phyloP scores from a whole-genome alignment of 2,113 vertebrate genomes.

The Rostratula benghalensis region DNA sequence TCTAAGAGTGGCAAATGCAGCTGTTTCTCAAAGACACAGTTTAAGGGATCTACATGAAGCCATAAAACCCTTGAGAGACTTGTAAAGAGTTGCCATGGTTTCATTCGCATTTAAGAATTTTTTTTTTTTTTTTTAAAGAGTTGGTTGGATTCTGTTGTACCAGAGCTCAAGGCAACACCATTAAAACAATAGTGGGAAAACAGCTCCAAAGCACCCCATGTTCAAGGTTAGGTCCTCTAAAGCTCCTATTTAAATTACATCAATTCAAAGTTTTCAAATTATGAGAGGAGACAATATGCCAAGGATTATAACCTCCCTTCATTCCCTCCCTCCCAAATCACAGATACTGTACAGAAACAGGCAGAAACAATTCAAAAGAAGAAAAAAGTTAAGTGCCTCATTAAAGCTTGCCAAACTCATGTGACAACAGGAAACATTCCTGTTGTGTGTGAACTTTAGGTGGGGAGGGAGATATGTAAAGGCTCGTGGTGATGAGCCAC shows the following conservation, averaged over 20 bases:
- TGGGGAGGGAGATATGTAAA: neutral
- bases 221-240: neutral
- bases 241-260: neutral
- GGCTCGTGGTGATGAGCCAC: neutral
- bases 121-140: neutral
- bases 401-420: neutral
- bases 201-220: neutral
- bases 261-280: neutral
- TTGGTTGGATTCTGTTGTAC: neutral
- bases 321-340: neutral
- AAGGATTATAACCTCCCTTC: neutral
- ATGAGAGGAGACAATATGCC: neutral
- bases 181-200: constrained; percentile 26
- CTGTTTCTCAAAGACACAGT: constrained; percentile 22
- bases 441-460: neutral
- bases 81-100: constrained; percentile 30
- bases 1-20: constrained; percentile 48
- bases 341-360: neutral
- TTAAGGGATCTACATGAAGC: constrained; percentile 30
- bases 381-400: neutral
- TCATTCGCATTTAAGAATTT: constrained; percentile 6
- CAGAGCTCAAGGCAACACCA: neutral
- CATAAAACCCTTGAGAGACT: constrained; percentile 15
- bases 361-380: neutral
- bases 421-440: neutral